A percentile compares a stretch with the other conserved stretches of the same genome.
These are phyloP conservation scores for Belgica antarctica DNA, from an alignment of 2,888 invertebrate species.

Conservation along the genomic window DNA sequence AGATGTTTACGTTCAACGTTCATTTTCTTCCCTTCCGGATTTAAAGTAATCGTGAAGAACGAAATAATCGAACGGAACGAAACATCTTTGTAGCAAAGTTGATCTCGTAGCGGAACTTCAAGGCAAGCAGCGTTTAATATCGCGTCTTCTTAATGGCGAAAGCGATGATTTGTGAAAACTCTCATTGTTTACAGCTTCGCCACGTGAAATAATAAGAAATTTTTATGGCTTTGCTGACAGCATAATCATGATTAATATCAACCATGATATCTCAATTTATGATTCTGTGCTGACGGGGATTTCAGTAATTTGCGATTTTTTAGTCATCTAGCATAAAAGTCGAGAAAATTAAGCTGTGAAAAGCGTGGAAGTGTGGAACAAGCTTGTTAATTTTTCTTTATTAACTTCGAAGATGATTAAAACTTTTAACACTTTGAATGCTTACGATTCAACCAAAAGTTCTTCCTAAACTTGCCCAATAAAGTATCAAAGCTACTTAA, in stretches of 20 bases:
- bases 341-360: not conserved
- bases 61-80: not conserved
- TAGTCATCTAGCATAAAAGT: not conserved
- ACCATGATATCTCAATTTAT: not conserved
- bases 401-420: no score
- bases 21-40: not conserved
- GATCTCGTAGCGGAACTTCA: not conserved
- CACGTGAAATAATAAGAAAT: constrained; percentile 13
- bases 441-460: no score
- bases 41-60: not conserved
- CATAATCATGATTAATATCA: constrained; percentile 22
- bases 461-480: no score
- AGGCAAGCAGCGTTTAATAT: not conserved
- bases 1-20: constrained; percentile 12
- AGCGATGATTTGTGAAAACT: constrained; percentile 18
- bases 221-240: constrained; percentile 1
- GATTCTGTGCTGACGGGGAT: not conserved
- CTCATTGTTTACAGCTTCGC: constrained; percentile 2
- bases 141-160: not conserved
- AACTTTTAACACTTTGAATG: not conserved
- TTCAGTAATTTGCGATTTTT: no score
- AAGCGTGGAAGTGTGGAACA: not conserved
- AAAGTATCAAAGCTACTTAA: no score
- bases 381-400: no score
- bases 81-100: not conserved